Evolutionary conservation across 2,113 vertebrate species (phyloP).

Genomic region (Pelecanus crispus): DNA sequence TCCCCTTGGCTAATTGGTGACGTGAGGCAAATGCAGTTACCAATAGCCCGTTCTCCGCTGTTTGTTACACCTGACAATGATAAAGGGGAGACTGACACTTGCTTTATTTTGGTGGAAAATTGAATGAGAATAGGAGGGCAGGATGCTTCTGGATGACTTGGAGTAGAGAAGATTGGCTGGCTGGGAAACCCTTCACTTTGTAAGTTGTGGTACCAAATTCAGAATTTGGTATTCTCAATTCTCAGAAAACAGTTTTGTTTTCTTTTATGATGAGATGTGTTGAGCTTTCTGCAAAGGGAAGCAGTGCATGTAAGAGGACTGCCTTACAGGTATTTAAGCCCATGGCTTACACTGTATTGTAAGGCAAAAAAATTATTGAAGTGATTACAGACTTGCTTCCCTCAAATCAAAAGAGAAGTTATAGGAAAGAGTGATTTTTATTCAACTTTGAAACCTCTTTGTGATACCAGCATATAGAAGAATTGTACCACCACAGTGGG

Average conservation of each 20-base stretch:
- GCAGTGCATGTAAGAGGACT: neutral
- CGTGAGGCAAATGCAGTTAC: neutral
- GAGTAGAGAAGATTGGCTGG: neutral
- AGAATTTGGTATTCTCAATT: no score
- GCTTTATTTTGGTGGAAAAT: neutral
- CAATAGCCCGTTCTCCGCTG: slow-evolving; percentile 11
- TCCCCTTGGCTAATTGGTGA: slow-evolving; percentile 53
- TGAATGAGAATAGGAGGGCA: neutral
- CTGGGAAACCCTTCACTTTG: neutral
- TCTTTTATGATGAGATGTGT: neutral
- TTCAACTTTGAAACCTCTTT: neutral
- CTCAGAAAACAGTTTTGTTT: neutral
- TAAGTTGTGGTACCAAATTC: neutral
- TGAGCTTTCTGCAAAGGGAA: neutral
- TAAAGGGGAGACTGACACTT: slow-evolving; percentile 51
- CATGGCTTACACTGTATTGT: neutral
- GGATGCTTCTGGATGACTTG: neutral
- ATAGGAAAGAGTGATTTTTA: neutral
- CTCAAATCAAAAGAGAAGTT: neutral
- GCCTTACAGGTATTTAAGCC: neutral
- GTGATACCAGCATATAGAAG: neutral
- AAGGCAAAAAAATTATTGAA: neutral
- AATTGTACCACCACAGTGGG: neutral
- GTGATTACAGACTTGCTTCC: neutral
- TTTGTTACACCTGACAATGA: neutral